Percentiles rank a stretch among this genome's conserved stretches.
Conservation (phyloP, 2,888 invertebrate species). For the Lasioglossum pauxillum region DNA sequence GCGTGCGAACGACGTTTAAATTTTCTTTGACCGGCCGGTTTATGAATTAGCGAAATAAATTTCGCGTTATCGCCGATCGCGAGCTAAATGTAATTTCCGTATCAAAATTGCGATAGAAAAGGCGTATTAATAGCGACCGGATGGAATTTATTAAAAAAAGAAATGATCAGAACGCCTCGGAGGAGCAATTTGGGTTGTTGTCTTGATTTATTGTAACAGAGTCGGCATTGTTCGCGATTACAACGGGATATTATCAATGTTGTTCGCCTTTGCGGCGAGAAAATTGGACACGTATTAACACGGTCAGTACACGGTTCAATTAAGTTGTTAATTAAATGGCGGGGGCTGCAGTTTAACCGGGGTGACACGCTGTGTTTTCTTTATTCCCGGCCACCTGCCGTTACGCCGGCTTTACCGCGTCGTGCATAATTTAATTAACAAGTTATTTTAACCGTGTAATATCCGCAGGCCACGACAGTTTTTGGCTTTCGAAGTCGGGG, state of each 20-base stretch:
- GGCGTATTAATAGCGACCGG: background rate
- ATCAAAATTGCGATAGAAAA: background rate
- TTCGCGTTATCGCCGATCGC: background rate
- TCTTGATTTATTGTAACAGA: slow-evolving; percentile 5
- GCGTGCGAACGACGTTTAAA: background rate
- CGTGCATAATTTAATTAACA: slow-evolving; percentile 58
- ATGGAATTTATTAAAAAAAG: background rate
- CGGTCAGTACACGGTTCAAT: slow-evolving; percentile 52
- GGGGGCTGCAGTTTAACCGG: slow-evolving; percentile 33
- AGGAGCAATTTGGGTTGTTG: background rate
- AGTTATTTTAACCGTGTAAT: slow-evolving; percentile 56
- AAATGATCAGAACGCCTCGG: background rate
- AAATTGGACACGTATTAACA: slow-evolving; percentile 52
- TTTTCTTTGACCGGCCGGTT: background rate
- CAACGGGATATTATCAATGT: slow-evolving; percentile 41
- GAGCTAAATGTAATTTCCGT: background rate
- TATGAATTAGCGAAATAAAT: background rate
- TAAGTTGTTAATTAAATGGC: slow-evolving; percentile 59
- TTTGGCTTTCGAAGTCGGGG: slow-evolving; percentile 19
- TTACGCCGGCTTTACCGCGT: slow-evolving; percentile 35
- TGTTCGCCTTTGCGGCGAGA: slow-evolving; percentile 24
- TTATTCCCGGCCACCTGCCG: slow-evolving; percentile 48
- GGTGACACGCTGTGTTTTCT: slow-evolving; percentile 43
- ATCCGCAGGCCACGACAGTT: slow-evolving; percentile 13
- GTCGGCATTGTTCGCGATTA: slow-evolving; percentile 22